Evolutionary conservation across 1,140 invertebrate species (phyloP).

Genomic region (Myzus persicae): DNA sequence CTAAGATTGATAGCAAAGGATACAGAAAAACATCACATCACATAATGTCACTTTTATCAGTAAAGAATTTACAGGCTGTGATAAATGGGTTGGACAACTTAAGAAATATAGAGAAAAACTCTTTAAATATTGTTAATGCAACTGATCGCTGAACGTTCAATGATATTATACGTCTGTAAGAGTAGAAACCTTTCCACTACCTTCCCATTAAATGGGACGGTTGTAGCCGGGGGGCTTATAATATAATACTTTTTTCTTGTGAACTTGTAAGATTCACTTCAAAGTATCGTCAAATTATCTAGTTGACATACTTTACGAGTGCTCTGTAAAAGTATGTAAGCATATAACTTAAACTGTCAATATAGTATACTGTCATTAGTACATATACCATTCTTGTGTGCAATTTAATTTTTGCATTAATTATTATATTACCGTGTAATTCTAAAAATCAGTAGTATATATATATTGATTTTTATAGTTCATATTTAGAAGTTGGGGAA

Average conservation of each 20-base stretch:
- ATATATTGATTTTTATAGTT: not conserved
- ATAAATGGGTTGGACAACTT: constrained; percentile 35
- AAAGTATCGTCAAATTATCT: not conserved
- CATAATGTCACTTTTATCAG: constrained; percentile 41
- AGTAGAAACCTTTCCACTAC: no score
- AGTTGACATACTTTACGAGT: not conserved
- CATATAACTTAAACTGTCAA: not conserved
- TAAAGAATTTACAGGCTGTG: constrained; percentile 1
- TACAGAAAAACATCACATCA: not conserved
- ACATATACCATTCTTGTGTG: not conserved
- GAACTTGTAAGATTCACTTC: not conserved
- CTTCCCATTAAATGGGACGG: not conserved
- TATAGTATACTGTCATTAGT: not conserved
- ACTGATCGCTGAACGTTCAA: not conserved
- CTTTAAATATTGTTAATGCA: not conserved
- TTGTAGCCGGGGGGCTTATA: not conserved
- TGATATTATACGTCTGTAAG: not conserved
- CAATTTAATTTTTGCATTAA: not conserved
- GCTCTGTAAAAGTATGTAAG: not conserved
- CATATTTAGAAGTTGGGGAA: not conserved
- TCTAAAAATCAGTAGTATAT: not conserved
- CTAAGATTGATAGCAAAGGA: constrained; percentile 38
- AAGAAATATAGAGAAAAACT: not conserved
- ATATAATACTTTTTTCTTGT: not conserved
- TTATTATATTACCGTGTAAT: not conserved